A percentile compares a stretch with the other conserved stretches of the same genome.
Conservation (phyloP, 2,888 invertebrate species). For the Agrochola macilenta region DNA sequence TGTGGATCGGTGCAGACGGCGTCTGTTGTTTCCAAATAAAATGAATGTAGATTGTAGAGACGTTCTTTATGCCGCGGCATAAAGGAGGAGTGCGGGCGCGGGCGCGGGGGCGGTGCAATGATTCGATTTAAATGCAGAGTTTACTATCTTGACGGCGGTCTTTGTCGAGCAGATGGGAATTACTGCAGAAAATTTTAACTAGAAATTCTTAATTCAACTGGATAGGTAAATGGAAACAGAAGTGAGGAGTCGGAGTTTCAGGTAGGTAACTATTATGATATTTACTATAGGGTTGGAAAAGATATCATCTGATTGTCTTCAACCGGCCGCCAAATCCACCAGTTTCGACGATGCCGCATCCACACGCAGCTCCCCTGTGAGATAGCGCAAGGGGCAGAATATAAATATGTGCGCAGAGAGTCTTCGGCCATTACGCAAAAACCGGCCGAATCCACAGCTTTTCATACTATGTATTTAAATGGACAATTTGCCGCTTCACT, state of each 20-base stretch:
- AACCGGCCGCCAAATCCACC: not conserved
- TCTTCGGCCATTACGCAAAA: constrained; percentile 69
- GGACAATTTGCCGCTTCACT: constrained; percentile 80
- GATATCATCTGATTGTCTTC: not conserved
- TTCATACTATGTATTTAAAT: constrained; percentile 74
- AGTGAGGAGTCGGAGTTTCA: not conserved
- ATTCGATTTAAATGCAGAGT: constrained; percentile 59
- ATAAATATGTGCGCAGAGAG: constrained; percentile 63
- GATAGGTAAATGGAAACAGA: not conserved
- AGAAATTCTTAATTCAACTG: not conserved
- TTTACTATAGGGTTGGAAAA: not conserved
- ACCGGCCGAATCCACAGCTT: constrained; percentile 69
- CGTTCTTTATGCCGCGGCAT: constrained; percentile 23
- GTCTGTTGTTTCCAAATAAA: constrained; percentile 45
- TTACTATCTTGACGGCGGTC: constrained; percentile 21
- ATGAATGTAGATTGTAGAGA: constrained; percentile 41
- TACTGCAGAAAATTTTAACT: not conserved
- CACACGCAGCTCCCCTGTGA: not conserved
- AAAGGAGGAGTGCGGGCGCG: not conserved
- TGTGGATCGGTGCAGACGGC: not conserved
- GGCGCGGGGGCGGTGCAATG: constrained; percentile 29
- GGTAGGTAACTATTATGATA: not conserved
- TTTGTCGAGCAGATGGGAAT: constrained; percentile 14
- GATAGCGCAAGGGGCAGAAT: constrained; percentile 53
- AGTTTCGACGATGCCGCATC: constrained; percentile 24